Conservation (phyloP, 2,113 vertebrate genomes). For the Struthidea cinerea region DNA sequence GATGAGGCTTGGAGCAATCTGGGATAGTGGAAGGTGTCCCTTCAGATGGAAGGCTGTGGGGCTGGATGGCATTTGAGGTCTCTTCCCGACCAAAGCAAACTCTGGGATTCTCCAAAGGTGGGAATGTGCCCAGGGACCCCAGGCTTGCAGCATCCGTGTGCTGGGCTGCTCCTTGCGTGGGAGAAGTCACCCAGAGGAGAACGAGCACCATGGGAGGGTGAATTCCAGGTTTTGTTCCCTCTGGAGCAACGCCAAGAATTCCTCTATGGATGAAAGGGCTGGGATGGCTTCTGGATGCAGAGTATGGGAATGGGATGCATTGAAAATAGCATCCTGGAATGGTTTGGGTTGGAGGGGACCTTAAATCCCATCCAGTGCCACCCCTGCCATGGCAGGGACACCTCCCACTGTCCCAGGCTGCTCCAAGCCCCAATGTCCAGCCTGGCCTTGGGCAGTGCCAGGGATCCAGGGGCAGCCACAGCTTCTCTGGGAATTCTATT, state of each 20-base stretch:
- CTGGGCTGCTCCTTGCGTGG: rapidly evolving
- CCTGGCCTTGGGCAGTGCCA: not conserved
- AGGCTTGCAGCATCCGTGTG: not conserved
- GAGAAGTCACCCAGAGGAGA: not conserved
- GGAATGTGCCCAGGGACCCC: rapidly evolving
- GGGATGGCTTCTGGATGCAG: not conserved
- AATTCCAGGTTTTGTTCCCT: not conserved
- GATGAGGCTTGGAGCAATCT: not conserved
- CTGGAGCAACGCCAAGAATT: not conserved
- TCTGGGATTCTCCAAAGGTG: not conserved
- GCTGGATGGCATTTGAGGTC: not conserved
- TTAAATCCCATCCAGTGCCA: not conserved
- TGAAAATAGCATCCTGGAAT: not conserved
- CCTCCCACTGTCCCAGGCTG: not conserved
- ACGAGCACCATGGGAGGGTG: not conserved
- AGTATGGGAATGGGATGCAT: not conserved
- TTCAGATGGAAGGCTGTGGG: not conserved
- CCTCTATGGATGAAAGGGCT: too few relatives aligned
- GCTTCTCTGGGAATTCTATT: not conserved
- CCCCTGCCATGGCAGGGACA: not conserved
- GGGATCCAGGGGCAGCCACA: not conserved
- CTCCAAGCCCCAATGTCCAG: not conserved
- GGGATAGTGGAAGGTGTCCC: rapidly evolving
- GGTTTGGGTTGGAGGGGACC: too few relatives aligned
- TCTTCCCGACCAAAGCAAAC: rapidly evolving